Conservation (phyloP, 2,888 invertebrate species). For the Acronicta alni region DNA sequence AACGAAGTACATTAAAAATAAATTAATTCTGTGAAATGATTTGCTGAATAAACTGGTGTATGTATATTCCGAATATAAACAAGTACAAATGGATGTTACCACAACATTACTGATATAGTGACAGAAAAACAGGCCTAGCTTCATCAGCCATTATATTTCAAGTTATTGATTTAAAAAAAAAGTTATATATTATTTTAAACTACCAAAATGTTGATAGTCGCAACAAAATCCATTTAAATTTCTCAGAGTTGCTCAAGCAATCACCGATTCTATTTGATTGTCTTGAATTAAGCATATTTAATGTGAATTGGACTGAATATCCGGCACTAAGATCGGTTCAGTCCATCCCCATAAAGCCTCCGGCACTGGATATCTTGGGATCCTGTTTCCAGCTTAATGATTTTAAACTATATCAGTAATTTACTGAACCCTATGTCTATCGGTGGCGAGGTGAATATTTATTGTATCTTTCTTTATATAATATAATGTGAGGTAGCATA, state of each 20-base stretch:
- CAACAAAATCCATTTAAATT: too few species aligned
- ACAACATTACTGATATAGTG: not conserved
- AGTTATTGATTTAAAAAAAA: too few species aligned
- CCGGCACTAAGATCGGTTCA: conserved; percentile 8
- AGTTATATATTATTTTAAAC: too few species aligned
- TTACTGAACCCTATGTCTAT: conserved; percentile 10
- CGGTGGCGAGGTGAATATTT: too few species aligned
- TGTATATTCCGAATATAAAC: not conserved
- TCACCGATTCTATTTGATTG: conserved; percentile 8
- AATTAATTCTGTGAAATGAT: conserved; percentile 38
- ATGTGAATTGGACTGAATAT: conserved; percentile 28
- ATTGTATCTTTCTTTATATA: too few species aligned
- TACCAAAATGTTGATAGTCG: too few species aligned
- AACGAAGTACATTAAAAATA: conserved; percentile 38
- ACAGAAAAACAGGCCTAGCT: not conserved
- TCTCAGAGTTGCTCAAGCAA: not conserved
- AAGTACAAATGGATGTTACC: not conserved
- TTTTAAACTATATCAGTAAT: conserved; percentile 34
- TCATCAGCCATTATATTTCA: not conserved
- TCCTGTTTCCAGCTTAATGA: conserved; percentile 33
- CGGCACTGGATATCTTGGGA: conserved; percentile 29
- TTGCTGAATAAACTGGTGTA: conserved; percentile 20
- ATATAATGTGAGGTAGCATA: too few species aligned
- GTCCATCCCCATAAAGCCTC: conserved; percentile 20
- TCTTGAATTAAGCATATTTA: conserved; percentile 19